Evolutionary conservation across 1,140 invertebrate genomes (phyloP), one percentile per base, ranked within the genome.

Genomic region (Stegodyphus dumicola): DNA sequence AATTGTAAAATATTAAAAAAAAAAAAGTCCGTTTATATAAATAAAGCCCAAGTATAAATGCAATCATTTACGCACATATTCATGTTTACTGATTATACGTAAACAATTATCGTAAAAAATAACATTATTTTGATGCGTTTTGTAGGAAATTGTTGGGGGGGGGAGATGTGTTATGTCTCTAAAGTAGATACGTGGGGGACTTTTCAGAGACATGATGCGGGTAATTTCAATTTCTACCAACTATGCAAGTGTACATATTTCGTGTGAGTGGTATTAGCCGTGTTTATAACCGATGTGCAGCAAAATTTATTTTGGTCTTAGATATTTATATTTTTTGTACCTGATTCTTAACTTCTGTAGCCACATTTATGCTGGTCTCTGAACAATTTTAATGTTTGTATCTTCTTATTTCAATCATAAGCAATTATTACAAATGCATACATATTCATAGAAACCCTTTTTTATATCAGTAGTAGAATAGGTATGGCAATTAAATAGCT

Each of bases 401-500:
- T 65, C 60, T 65, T 77, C 49, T 64, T 77, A 77, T 77, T n/a
- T 77, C 75, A 77, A 65, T 65, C 60, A 15, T 2, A 51, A 48
- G 33, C 60, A 66, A 66, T 65, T 77, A 77, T 77, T 77, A 33
- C 18, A 65, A 17, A 77, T n/a, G 3, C 75, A 77, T 77, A 77
- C 56, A 77, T 77, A 77, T 77, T 77, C 65, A 77, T 77, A 66
- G 60, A 60, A 6, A 33, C 7, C 49, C 52, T 66, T 77, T 66
- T 77, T 17, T 33, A 11, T 17, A 33, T n/a, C 33, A 18, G 60
- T 52, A 5, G 11, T 13, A 13, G 60, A 6, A 17, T 69, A 33
- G 15, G 10, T n/a, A 0, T 11, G 51, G n/a, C 69, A 64, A 13
- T 52, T 78, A 69, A 67, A 49, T 71, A 33, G 10, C 77, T 13